Evolutionary conservation across 2,797 vertebrate genomes (phyloP).

Genomic region (Hemibagrus guttatus): DNA sequence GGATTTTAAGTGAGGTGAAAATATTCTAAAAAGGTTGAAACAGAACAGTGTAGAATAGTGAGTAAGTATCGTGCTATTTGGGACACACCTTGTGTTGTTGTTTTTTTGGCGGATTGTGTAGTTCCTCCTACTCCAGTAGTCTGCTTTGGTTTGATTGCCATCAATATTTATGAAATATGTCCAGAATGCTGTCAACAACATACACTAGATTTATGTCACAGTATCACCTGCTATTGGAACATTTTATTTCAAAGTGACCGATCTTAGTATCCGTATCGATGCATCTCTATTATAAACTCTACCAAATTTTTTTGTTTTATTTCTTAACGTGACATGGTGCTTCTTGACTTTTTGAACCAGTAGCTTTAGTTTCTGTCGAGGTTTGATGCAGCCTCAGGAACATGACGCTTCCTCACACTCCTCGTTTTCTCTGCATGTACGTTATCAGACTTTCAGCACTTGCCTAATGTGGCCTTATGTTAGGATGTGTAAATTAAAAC

Average conservation of each 20-base stretch:
- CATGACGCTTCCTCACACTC: neutral
- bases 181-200: neutral
- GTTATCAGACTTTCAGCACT: constrained; percentile 55
- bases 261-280: neutral
- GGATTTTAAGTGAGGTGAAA: no score
- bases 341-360: neutral
- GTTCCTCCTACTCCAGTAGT: neutral
- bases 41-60: no score
- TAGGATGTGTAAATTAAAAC: constrained; percentile 13
- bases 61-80: no score
- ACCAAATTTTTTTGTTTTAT: neutral
- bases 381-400: neutral
- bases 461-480: constrained; percentile 68
- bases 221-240: neutral
- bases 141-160: neutral
- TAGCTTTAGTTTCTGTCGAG: neutral
- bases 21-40: no score
- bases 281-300: neutral
- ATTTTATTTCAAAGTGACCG: neutral
- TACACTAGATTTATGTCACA: neutral
- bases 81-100: neutral
- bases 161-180: neutral
- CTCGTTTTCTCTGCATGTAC: neutral
- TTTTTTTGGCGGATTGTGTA: neutral
- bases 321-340: neutral